Evolutionary conservation across 2,113 vertebrate genomes (phyloP).

Genomic region (Nothocercus nigrocapillus): DNA sequence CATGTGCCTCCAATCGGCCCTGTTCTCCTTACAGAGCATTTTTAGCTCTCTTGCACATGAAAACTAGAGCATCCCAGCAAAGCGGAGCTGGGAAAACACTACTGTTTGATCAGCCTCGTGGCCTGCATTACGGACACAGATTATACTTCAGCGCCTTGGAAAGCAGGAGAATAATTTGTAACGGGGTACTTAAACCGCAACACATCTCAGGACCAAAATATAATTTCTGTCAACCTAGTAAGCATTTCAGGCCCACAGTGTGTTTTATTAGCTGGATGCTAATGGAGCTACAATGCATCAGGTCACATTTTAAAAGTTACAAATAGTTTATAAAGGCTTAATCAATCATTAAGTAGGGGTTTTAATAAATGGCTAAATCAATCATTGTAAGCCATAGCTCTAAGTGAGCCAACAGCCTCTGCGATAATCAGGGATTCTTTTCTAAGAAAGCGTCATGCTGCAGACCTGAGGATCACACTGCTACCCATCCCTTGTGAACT

Average conservation of each 20-base stretch:
- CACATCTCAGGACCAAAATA: neutral
- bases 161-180: neutral
- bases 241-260: neutral
- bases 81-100: neutral
- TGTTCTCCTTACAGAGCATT: accelerated
- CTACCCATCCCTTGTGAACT: neutral
- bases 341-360: conserved; percentile 33
- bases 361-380: conserved; percentile 32
- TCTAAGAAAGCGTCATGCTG: neutral
- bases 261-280: conserved; percentile 33
- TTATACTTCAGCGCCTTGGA: neutral
- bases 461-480: neutral
- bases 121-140: neutral
- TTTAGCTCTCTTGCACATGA: neutral
- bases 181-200: neutral
- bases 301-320: conserved; percentile 7
- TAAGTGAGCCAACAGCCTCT: neutral
- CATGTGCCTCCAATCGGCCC: neutral
- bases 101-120: accelerated
- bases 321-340: conserved; percentile 38
- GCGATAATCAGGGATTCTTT: neutral
- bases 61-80: neutral
- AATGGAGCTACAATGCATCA: neutral
- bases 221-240: neutral
- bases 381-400: neutral